Evolutionary conservation across 2,797 vertebrate genomes (phyloP), one percentile per base, ranked within the genome.

Genomic region (Helarctos malayanus): DNA sequence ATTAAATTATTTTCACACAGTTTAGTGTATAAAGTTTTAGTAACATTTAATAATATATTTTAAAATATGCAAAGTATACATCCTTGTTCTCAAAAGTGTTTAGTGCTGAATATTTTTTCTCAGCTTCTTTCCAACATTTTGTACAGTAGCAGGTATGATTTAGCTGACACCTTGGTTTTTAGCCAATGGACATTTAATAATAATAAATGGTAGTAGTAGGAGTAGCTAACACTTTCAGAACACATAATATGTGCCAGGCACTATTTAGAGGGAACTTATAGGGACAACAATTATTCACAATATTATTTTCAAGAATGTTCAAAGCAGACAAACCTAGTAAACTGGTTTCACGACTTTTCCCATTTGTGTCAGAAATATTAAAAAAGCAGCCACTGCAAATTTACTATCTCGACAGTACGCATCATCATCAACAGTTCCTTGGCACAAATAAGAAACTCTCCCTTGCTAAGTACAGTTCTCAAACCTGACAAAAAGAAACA

Each of bases 31-130:
- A 73, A 93, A 88, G 84, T n/a, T 93, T 95, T 97, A 97, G 63
- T 84, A 95, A 79, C 85, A 90, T 49, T 92, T 96, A 93, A 0
- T 0, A 98, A 95, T 56, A 94, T 95, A 95, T 94, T 93, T 90
- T 41, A 95, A 97, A 96, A 93, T 93, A 84, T 18, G 56, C 65
- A 71, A 96, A 92, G 65, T 78, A 84, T 91, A 94, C 80, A 94
- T 90, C 47, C n/a, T 94, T 84, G 0, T 91, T 93, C 38, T 89
- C 52, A 73, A 87, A 97, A 86, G 69, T 76, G 35, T 91, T 90
- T 69, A 38, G 10, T 68, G 32, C 35, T 63, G 19, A 90, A 65
- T 57, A 45, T 35, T 84, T 94, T 86, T 89, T 91, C 45, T 92
- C n/a, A 54, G 35, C 35, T 80, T 80, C 61, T 68, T 81, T 73